Evolutionary conservation across 1,140 invertebrate genomes (phyloP).

Genomic region (Spodoptera frugiperda): DNA sequence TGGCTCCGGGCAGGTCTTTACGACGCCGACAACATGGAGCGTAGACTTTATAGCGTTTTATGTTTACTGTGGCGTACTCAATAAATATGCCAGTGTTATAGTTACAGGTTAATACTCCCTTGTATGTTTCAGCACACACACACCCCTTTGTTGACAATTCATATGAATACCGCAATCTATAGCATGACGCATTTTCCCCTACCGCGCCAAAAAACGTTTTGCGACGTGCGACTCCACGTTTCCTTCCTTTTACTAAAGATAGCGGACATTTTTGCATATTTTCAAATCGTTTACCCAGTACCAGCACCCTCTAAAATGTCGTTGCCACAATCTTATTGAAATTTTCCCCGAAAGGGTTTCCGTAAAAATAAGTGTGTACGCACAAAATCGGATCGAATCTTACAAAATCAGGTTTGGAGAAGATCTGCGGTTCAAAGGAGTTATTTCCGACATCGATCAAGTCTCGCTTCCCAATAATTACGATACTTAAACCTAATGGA

Average conservation of each 20-base stretch:
- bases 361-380: background rate
- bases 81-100: constrained; percentile 31
- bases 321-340: too few relatives aligned
- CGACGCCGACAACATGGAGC: constrained; percentile 19
- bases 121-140: constrained; percentile 1
- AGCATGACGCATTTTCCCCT: constrained; percentile 16
- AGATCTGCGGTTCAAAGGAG: background rate
- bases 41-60: constrained; percentile 20
- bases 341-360: background rate
- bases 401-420: background rate
- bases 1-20: constrained; percentile 34
- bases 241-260: constrained; percentile 1
- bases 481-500: constrained; percentile 34
- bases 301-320: too few relatives aligned
- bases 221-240: background rate
- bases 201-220: background rate
- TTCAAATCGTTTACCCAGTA: background rate
- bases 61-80: constrained; percentile 19
- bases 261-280: background rate
- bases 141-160: background rate
- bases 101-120: background rate
- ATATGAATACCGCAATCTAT: background rate
- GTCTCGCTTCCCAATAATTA: constrained; percentile 17
- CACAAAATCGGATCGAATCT: background rate
- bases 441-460: constrained; percentile 14